Base-by-base conservation (phyloP, 2,888 invertebrate species). In the Pristionchus mayeri region DNA sequence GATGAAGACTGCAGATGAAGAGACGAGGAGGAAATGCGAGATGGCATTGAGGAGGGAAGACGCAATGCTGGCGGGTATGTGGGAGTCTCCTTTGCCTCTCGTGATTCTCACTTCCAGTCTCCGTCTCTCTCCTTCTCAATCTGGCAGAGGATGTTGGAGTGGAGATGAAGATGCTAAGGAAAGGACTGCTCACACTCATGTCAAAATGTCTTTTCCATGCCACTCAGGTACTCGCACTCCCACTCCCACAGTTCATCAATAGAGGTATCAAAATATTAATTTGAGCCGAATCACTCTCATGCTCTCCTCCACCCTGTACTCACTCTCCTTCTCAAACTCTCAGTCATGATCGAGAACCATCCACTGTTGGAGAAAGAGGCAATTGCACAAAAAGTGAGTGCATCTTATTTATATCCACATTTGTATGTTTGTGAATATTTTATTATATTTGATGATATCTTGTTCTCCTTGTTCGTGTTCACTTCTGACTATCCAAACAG, bases 81-180 rank as follows among this genome's bases (percentile, higher is more conserved):
- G 9, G 7, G 30, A 24, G 21, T 54, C n/a, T n/a, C 54, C 16
- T 18, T 54, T 54, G 54, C 7, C 63, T 27, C 34, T 27, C 3
- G 16, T 11, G 63, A 63, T 63, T 63, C 3, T 27, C 7, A 11
- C 18, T 93, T 93, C 84, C 93, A 95, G 97, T 97, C 75, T 96
- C 97, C 3, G 96, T 97, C 93, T 97, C 97, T 93, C 95, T 99
- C 93, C 94, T 99, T 84, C 94, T 98, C 80, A 98, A 99, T 93
- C 96, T 99, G 93, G 96, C 98, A 4, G 97, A 98, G 93, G 98
- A 98, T 94, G 95, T 96, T 13, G 96, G 96, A 93, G 96, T 98
- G 3, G 98, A 98, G 94, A 96, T 97, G 93, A 99, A 99, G 94
- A 98, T 99, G 96, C 95, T 96, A n/a, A 85, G 88, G 11, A 63